These are phyloP conservation scores for Drosophila novamexicana DNA, from an alignment of 1,140 invertebrate species.

Conservation along the genomic window DNA sequence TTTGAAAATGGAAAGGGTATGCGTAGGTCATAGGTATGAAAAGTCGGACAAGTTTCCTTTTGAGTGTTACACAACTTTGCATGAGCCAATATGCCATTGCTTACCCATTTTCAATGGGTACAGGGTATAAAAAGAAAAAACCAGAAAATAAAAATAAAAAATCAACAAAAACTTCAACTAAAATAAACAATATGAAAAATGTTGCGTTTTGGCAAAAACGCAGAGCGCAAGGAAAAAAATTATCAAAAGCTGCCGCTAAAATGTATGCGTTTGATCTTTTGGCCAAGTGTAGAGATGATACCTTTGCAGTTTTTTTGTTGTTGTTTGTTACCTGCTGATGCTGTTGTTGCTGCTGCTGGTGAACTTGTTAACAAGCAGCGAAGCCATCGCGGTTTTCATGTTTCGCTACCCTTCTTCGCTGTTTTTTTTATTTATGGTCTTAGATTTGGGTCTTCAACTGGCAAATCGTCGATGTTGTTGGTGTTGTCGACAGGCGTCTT, in stretches of 20 bases:
- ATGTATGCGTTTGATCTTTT: conserved; percentile 79
- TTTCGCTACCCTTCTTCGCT: conserved; percentile 57
- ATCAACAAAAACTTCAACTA: conserved; percentile 40
- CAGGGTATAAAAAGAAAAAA: neutral
- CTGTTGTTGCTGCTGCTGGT: conserved; percentile 44
- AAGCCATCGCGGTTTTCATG: conserved; percentile 64
- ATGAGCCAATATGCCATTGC: no score
- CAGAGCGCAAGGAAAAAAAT: conserved; percentile 56
- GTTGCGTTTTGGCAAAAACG: conserved; percentile 56
- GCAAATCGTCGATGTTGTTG: conserved; percentile 4
- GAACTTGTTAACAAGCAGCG: conserved; percentile 75
- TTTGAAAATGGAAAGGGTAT: no score
- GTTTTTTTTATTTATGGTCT: conserved; percentile 68
- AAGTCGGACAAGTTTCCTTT: no score
- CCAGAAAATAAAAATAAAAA: conserved; percentile 15
- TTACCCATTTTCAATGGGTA: no score
- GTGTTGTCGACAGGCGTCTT: conserved; percentile 46
- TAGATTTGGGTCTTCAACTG: conserved; percentile 66
- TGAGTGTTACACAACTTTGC: no score
- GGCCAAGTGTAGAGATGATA: conserved; percentile 57
- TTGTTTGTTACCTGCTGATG: conserved; percentile 59
- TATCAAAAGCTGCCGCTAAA: conserved; percentile 80
- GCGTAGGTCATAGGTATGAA: no score
- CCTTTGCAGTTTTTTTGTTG: conserved; percentile 29
- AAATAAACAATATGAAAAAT: conserved; percentile 76